phyloP scores from a whole-genome alignment of 2,888 invertebrate species.

The Cephalotes varians region DNA sequence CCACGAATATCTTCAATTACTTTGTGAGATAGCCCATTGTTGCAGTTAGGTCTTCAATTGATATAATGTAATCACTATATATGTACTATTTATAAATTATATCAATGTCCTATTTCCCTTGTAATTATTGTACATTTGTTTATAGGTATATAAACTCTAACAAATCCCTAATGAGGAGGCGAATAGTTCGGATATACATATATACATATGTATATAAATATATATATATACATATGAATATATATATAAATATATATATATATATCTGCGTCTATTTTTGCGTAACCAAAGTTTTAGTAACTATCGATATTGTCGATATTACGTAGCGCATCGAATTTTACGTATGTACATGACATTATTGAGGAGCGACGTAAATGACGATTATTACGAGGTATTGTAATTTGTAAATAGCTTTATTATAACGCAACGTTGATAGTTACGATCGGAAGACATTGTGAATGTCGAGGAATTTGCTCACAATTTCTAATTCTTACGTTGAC shows the following conservation, averaged over 20 bases:
- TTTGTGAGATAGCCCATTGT: too few species aligned
- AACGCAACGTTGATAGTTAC: slow-evolving; percentile 57
- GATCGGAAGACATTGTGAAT: slow-evolving; percentile 55
- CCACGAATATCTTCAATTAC: too few species aligned
- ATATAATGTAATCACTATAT: slow-evolving; percentile 78
- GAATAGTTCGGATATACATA: slow-evolving; percentile 55
- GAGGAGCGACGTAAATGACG: slow-evolving; percentile 57
- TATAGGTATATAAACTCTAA: slow-evolving; percentile 74
- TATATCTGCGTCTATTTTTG: slow-evolving; percentile 82
- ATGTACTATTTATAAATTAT: slow-evolving; percentile 79
- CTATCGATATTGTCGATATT: slow-evolving; percentile 59
- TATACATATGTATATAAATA: slow-evolving; percentile 25
- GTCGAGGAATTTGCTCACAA: slow-evolving; percentile 64
- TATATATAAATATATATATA: slow-evolving; percentile 29
- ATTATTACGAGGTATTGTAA: slow-evolving; percentile 60
- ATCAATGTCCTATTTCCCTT: slow-evolving; percentile 76
- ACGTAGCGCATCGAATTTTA: slow-evolving; percentile 63
- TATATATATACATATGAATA: slow-evolving; percentile 10
- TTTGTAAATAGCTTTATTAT: slow-evolving; percentile 81
- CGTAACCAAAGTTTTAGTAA: slow-evolving; percentile 84
- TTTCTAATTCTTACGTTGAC: slow-evolving; percentile 55
- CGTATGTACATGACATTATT: slow-evolving; percentile 67
- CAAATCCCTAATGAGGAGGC: slow-evolving; percentile 53
- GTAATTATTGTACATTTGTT: slow-evolving; percentile 84
- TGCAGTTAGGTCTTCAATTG: too few species aligned